Evolutionary conservation across 2,888 invertebrate species (phyloP), one percentile per base, ranked within the genome.

Genomic region (Drosophila antonietae): DNA sequence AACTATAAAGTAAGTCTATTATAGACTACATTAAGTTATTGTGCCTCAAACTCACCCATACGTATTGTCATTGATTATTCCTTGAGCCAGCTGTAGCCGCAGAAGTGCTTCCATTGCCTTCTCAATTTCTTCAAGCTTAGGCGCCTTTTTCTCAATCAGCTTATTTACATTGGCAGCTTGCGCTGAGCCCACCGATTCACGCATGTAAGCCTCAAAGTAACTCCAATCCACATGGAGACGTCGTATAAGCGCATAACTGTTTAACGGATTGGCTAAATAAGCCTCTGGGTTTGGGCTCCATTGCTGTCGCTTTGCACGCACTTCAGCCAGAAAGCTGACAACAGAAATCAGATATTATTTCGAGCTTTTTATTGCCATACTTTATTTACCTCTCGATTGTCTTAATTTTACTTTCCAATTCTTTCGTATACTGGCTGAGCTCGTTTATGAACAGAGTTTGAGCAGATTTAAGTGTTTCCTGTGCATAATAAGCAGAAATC

Each of bases 151-250:
- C 3, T 23, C 14, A 35, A 60, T n/a, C 8, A 53, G 41, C 8
- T 23, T 28, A 12, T 46, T 14, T 20, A 79, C 46, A 5, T 44
- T 60, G 35, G 60, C 10, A 8, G 46, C n/a, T 0, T 53, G 15
- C 3, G 2, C 20, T 0, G 9, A 0, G 0, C 63, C 77, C 6
- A 56, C 46, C 2, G 6, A 1, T 1, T 39, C 0, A 0, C 39
- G 12, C 71, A 79, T 71, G 28, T 58, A 71, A 15, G 49, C 2
- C 55, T 77, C 71, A 14, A 68, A 8, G 5, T 47, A 53, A 20
- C 49, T 64, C 79, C 74, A 79, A 39, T 79, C 79, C 35, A 77
- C 74, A 31, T 79, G 68, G 7, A 79, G 39, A 3, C 79, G 68
- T 14, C 79, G 63, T 20, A 68, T 60, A 0, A 79, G 68, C 2